These are phyloP conservation scores for Burhinus bistriatus DNA, from an alignment of 2,113 vertebrate genomes.

Conservation along the genomic window DNA sequence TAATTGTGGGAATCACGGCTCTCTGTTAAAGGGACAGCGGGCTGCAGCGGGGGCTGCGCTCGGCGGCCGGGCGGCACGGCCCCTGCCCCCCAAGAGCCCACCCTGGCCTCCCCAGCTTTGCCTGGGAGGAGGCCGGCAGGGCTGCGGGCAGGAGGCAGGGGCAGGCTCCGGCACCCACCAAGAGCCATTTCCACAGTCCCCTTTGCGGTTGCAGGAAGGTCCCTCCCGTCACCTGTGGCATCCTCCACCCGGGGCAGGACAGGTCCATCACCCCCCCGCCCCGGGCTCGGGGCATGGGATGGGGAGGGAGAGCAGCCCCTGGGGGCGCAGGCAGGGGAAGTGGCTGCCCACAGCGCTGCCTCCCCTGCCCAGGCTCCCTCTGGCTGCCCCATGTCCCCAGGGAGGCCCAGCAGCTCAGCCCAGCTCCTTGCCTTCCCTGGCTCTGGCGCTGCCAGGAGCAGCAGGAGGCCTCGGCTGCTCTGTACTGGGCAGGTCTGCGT, in stretches of 20 bases:
- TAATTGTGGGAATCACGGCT: conserved; percentile 78
- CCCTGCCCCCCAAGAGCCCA: background rate
- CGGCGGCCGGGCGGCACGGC: background rate
- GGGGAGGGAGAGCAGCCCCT: background rate
- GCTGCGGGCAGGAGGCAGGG: background rate
- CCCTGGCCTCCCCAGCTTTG: background rate
- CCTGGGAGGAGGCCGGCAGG: background rate
- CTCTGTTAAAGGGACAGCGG: conserved; percentile 77
- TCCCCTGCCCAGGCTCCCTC: background rate
- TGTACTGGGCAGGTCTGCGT: rapidly evolving
- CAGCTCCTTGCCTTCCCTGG: background rate
- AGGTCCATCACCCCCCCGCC: rapidly evolving
- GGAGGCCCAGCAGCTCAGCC: background rate
- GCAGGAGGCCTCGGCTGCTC: rapidly evolving
- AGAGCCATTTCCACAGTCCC: background rate
- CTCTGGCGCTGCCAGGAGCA: background rate
- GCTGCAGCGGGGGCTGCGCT: background rate
- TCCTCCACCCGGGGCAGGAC: background rate
- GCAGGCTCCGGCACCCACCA: background rate
- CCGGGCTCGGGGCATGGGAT: rapidly evolving
- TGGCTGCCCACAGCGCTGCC: background rate
- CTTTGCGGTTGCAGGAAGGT: rapidly evolving
- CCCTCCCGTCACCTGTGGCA: conserved; percentile 1
- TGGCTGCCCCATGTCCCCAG: rapidly evolving
- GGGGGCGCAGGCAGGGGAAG: background rate